Evolutionary conservation across 2,888 invertebrate genomes (phyloP).

Genomic region (Nysson spinosus): DNA sequence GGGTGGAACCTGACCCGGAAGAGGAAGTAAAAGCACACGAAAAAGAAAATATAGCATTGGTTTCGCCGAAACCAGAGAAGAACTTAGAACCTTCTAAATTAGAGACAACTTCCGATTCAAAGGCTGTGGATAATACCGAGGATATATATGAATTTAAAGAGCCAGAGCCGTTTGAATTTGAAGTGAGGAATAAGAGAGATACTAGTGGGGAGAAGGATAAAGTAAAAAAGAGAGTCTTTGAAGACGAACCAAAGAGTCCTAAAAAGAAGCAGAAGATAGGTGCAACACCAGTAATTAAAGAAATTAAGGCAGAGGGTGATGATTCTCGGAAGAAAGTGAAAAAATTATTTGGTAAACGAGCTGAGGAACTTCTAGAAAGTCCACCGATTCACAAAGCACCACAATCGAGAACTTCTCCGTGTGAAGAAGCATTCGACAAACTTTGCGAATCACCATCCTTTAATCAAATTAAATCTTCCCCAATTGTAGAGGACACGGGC

Average conservation of each 20-base stretch:
- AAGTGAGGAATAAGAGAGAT: conserved; percentile 80
- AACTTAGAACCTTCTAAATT: conserved; percentile 44
- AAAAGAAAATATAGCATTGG: conserved; percentile 52
- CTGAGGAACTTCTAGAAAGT: conserved; percentile 56
- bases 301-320: conserved; percentile 34
- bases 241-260: conserved; percentile 73
- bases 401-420: conserved; percentile 39
- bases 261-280: conserved; percentile 72
- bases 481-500: conserved; percentile 53
- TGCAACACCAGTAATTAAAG: conserved; percentile 47
- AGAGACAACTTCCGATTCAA: conserved; percentile 44
- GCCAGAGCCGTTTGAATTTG: conserved; percentile 92
- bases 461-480: conserved; percentile 74
- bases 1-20: conserved; percentile 78
- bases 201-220: conserved; percentile 71
- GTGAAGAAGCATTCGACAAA: conserved; percentile 79
- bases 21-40: conserved; percentile 73
- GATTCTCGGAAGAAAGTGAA: conserved; percentile 63
- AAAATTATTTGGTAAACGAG: conserved; percentile 62
- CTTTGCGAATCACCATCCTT: conserved; percentile 79
- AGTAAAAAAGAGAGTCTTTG: conserved; percentile 71
- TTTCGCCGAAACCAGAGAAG: conserved; percentile 68
- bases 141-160: conserved; percentile 94
- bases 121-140: conserved; percentile 68
- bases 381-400: conserved; percentile 19